phyloP scores from a whole-genome alignment of 2,888 invertebrate species.

The Heliconius sara region DNA sequence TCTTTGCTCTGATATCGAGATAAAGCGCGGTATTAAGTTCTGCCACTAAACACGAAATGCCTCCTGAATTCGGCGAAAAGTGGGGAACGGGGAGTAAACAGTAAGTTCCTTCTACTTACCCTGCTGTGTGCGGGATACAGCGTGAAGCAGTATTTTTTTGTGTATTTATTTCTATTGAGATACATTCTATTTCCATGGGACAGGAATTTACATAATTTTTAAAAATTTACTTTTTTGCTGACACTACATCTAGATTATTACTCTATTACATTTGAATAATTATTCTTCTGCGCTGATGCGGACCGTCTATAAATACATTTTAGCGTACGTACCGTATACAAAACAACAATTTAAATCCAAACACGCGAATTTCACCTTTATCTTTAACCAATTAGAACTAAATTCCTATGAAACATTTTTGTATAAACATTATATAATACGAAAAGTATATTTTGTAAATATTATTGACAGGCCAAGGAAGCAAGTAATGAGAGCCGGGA shows the following conservation, averaged over 20 bases:
- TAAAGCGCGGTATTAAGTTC: too few species aligned
- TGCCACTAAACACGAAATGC: too few species aligned
- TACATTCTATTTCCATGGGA: too few species aligned
- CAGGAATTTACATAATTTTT: neutral
- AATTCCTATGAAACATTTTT: constrained; percentile 23
- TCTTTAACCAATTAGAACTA: constrained; percentile 10
- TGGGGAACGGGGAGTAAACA: too few species aligned
- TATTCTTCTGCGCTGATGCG: constrained; percentile 72
- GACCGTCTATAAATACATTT: constrained; percentile 60
- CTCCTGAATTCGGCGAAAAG: too few species aligned
- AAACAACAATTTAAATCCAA: constrained; percentile 19
- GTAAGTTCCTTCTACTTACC: too few species aligned
- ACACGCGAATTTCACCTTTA: constrained; percentile 38
- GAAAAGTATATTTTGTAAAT: constrained; percentile 44
- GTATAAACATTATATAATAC: neutral
- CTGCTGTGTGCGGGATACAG: too few species aligned
- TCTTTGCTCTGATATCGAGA: too few species aligned
- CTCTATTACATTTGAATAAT: constrained; percentile 79
- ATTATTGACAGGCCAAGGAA: constrained; percentile 47
- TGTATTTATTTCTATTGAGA: too few species aligned
- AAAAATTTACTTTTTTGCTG: constrained; percentile 17
- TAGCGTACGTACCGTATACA: constrained; percentile 44
- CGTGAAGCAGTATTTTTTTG: too few species aligned
- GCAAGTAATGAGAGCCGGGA: constrained; percentile 40
- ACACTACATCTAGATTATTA: constrained; percentile 57